These are phyloP conservation scores for Lutraria lutraria DNA, from an alignment of 2,888 invertebrate genomes.

Conservation along the genomic window DNA sequence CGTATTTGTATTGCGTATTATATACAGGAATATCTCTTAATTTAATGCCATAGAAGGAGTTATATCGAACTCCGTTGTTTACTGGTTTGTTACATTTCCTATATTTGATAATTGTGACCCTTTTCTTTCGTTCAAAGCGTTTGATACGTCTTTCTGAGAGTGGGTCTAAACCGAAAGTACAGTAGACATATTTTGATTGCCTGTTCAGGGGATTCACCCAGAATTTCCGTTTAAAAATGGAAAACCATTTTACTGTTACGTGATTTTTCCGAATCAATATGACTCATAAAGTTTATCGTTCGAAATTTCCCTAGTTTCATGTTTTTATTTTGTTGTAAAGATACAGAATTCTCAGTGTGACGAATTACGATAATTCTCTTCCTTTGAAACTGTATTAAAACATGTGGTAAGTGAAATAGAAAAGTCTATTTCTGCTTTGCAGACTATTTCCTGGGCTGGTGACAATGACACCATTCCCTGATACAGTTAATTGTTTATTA, in stretches of 20 bases:
- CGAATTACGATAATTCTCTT: too few species aligned
- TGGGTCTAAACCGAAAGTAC: not conserved
- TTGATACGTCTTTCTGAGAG: not conserved
- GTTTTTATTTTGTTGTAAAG: too few species aligned
- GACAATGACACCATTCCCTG: too few species aligned
- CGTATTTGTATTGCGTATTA: not conserved
- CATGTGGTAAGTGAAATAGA: too few species aligned
- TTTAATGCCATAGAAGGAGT: not conserved
- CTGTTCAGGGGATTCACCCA: not conserved
- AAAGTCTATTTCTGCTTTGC: too few species aligned
- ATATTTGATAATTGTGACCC: not conserved
- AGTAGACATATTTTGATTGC: not conserved
- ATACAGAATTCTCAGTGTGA: too few species aligned
- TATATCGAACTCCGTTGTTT: not conserved
- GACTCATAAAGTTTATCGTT: too few species aligned
- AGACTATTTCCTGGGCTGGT: too few species aligned
- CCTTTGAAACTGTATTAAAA: too few species aligned
- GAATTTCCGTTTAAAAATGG: not conserved
- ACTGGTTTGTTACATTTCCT: not conserved
- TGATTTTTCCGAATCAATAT: not conserved
- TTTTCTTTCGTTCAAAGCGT: not conserved
- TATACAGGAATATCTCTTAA: not conserved
- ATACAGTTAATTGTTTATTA: too few species aligned
- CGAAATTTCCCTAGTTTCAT: too few species aligned
- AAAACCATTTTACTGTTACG: not conserved